Percentiles rank a stretch among this genome's conserved stretches.
phyloP scores from a whole-genome alignment of 2,888 invertebrate species.

The Cantharis lateralis region DNA sequence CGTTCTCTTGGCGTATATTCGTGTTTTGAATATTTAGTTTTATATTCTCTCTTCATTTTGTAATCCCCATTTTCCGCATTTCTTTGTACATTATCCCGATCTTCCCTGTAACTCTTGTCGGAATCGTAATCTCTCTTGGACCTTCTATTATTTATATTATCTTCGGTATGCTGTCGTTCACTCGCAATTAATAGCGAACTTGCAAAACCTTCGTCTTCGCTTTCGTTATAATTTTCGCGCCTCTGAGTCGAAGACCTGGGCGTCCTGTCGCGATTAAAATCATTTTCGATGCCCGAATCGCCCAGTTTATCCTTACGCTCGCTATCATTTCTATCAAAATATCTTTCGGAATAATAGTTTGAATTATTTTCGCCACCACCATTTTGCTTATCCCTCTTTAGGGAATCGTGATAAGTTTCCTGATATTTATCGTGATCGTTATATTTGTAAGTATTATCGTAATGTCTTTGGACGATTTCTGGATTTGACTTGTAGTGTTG shows the following conservation, averaged over 20 bases:
- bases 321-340: constrained; percentile 56
- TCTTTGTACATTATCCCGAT: constrained; percentile 44
- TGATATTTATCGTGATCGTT: constrained; percentile 48
- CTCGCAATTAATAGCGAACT: constrained; percentile 73
- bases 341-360: constrained; percentile 51
- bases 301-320: constrained; percentile 67
- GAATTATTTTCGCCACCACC: constrained; percentile 41
- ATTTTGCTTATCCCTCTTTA: constrained; percentile 64
- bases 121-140: constrained; percentile 39
- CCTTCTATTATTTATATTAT: constrained; percentile 56
- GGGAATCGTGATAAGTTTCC: constrained; percentile 63
- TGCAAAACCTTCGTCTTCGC: constrained; percentile 73
- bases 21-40: constrained; percentile 57
- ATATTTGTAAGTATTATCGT: constrained; percentile 57
- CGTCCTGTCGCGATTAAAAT: constrained; percentile 68
- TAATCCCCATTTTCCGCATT: constrained; percentile 56
- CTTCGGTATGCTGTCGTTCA: constrained; percentile 75
- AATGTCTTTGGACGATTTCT: constrained; percentile 60
- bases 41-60: constrained; percentile 57
- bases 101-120: constrained; percentile 43
- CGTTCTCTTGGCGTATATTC: constrained; percentile 62
- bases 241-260: constrained; percentile 36
- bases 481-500: constrained; percentile 67
- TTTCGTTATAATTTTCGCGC: constrained; percentile 58
- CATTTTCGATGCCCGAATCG: constrained; percentile 83